phyloP scores from a whole-genome alignment of 2,113 vertebrate species.

The Excalfactoria chinensis region DNA sequence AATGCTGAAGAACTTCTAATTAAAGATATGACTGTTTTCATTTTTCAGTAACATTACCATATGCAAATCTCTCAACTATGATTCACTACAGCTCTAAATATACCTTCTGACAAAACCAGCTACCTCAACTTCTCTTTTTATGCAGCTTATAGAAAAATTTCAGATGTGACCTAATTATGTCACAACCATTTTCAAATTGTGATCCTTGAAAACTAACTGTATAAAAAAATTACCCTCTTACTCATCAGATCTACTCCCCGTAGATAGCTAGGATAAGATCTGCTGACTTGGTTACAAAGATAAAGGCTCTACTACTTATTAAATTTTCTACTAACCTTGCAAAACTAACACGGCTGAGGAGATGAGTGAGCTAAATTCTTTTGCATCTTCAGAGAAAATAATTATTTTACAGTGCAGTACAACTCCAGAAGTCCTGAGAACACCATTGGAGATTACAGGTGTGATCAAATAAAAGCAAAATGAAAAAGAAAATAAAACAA shows the following conservation, averaged over 20 bases:
- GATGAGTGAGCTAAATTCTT: not conserved
- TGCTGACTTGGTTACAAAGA: conserved; percentile 65
- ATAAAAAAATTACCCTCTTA: conserved; percentile 64
- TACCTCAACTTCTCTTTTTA: conserved; percentile 59
- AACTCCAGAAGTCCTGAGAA: not conserved
- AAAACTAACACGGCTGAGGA: conserved; percentile 47
- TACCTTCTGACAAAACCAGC: conserved; percentile 55
- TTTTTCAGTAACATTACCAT: not conserved
- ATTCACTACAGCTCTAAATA: conserved; percentile 34
- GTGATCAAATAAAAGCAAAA: not conserved
- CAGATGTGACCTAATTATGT: conserved; percentile 66
- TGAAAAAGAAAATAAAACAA: not conserved
- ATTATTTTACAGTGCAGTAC: not conserved
- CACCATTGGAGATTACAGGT: not conserved
- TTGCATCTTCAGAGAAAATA: conserved; percentile 3
- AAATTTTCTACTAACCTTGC: conserved; percentile 62
- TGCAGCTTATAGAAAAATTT: conserved; percentile 64
- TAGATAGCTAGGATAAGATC: conserved; percentile 51
- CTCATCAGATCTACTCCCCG: conserved; percentile 62
- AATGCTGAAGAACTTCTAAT: not conserved
- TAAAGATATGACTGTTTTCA: not conserved
- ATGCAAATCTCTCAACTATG: not conserved
- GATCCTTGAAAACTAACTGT: conserved; percentile 46
- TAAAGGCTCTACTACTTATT: conserved; percentile 48
- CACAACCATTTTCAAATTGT: conserved; percentile 56